Evolutionary conservation across 2,888 invertebrate genomes (phyloP).

Genomic region (Trissonchulus sp.): DNA sequence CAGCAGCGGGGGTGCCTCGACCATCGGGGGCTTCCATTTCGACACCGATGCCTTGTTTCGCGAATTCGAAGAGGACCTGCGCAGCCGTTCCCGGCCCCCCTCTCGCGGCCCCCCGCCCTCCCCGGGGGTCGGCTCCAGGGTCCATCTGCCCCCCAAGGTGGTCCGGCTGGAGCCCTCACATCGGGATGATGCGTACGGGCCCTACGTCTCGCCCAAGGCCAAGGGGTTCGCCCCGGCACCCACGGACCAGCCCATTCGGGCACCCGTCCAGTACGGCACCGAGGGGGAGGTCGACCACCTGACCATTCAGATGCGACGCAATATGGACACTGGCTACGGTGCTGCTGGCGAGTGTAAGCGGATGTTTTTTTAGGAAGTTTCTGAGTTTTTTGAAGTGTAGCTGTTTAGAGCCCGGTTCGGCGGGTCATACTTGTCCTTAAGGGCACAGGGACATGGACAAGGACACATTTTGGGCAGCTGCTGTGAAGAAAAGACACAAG

Average conservation of each 20-base stretch:
- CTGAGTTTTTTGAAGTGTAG: background rate
- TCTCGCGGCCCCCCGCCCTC: too few relatives aligned
- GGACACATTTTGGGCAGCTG: too few relatives aligned
- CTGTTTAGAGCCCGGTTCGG: background rate
- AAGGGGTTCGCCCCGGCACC: conserved; percentile 28
- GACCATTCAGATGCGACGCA: conserved; percentile 78
- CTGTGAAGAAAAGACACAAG: too few relatives aligned
- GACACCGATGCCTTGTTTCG: background rate
- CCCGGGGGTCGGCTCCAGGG: background rate
- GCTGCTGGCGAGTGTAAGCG: conserved; percentile 41
- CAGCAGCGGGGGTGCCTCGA: too few relatives aligned
- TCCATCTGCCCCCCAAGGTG: background rate
- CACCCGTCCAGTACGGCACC: conserved; percentile 55
- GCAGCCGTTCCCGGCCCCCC: background rate
- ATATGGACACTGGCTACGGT: conserved; percentile 59
- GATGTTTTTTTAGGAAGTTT: background rate
- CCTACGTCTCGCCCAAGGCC: conserved; percentile 22
- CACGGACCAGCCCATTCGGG: conserved; percentile 27
- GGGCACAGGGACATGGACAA: too few relatives aligned
- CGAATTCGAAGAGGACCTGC: conserved; percentile 14
- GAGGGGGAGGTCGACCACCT: conserved; percentile 81
- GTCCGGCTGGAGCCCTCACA: background rate
- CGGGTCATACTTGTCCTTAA: too few relatives aligned
- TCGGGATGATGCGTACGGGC: background rate
- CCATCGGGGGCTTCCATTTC: background rate